A percentile compares a stretch with the other conserved stretches of the same genome.
phyloP scores from a whole-genome alignment of 2,113 vertebrate species.

The Parotia lawesii region DNA sequence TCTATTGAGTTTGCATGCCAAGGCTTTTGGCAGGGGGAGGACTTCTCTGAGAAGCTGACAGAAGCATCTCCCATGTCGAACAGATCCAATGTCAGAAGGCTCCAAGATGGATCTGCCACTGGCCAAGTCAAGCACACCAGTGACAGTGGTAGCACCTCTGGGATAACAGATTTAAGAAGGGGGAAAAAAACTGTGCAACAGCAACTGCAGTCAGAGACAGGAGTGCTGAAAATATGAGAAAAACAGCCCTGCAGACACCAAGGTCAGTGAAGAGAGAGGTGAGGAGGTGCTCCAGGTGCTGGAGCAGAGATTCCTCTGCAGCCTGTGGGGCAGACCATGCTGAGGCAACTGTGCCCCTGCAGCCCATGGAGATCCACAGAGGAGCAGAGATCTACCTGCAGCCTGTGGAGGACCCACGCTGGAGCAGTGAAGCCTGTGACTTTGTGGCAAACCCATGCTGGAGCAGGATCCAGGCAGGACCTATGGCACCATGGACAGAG shows the following conservation, averaged over 20 bases:
- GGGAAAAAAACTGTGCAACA: accelerated
- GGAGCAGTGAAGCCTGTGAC: neutral
- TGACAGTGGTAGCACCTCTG: neutral
- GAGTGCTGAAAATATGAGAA: neutral
- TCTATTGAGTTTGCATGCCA: neutral
- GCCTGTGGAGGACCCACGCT: neutral
- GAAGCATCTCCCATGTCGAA: neutral
- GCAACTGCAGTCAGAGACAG: neutral
- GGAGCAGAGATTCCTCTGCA: neutral
- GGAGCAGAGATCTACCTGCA: neutral
- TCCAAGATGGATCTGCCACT: neutral
- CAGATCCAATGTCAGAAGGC: neutral
- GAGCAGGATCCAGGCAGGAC: neutral
- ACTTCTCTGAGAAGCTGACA: neutral
- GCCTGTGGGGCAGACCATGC: accelerated
- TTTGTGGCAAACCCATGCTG: neutral
- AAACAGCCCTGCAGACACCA: neutral
- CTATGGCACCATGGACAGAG: neutral
- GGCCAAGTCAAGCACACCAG: neutral
- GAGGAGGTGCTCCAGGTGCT: accelerated
- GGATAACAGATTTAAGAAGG: neutral
- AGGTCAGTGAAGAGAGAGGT: neutral
- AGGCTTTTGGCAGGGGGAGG: neutral
- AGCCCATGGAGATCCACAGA: neutral
- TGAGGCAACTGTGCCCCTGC: neutral